A percentile compares a stretch with the other conserved stretches of the same genome.
phyloP scores from a whole-genome alignment of 2,888 invertebrate species.

The Folsomia candida region DNA sequence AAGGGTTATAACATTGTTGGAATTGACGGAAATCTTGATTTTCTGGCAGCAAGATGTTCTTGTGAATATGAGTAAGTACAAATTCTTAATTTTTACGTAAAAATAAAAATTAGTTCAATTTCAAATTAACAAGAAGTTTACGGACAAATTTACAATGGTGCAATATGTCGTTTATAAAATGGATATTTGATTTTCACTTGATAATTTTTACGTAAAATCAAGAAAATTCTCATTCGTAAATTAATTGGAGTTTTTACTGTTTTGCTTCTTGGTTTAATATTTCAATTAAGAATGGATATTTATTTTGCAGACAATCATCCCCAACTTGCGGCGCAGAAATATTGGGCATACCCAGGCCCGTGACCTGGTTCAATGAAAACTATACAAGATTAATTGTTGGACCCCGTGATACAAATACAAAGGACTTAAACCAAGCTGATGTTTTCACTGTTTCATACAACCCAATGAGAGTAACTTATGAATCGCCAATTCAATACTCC shows the following conservation, averaged over 20 bases:
- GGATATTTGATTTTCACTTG: no score
- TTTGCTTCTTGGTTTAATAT: no score
- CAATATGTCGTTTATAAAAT: no score
- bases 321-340: background rate
- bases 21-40: background rate
- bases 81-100: background rate
- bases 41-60: background rate
- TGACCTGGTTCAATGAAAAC: background rate
- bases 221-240: no score
- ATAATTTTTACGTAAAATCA: background rate
- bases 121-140: no score
- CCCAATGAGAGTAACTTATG: background rate
- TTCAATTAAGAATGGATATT: background rate
- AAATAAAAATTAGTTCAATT: no score
- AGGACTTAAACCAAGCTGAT: background rate
- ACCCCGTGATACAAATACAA: background rate
- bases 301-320: background rate
- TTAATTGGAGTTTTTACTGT: no score
- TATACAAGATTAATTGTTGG: background rate
- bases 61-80: slow-evolving; percentile 1
- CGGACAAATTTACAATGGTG: no score
- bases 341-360: background rate
- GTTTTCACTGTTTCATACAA: background rate
- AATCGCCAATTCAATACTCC: background rate
- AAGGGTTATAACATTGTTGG: background rate